Conservation (phyloP, 1,140 invertebrate species). For the Papilio polytes region DNA sequence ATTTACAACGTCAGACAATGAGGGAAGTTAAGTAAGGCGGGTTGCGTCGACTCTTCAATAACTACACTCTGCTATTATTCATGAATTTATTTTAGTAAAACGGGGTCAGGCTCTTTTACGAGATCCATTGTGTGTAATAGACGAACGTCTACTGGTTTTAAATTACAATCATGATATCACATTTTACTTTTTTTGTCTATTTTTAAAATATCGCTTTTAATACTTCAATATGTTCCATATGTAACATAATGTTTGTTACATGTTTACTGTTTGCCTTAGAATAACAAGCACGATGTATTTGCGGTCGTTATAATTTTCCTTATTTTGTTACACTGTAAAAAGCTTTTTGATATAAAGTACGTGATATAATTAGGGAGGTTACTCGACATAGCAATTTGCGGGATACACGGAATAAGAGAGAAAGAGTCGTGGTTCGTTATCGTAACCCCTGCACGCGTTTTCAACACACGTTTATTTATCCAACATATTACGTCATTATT, state of each 20-base stretch:
- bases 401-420: neutral
- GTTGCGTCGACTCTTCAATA: slow-evolving; percentile 22
- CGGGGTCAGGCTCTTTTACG: slow-evolving; percentile 19
- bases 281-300: neutral
- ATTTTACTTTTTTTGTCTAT: neutral
- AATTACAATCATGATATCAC: neutral
- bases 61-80: slow-evolving; percentile 21
- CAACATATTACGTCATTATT: slow-evolving; percentile 8
- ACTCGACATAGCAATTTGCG: slow-evolving; percentile 20
- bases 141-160: slow-evolving; percentile 4
- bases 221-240: neutral
- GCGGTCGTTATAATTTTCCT: slow-evolving; percentile 1
- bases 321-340: neutral
- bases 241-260: neutral
- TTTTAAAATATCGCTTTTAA: neutral
- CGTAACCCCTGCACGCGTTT: neutral
- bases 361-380: slow-evolving; percentile 6
- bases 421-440: slow-evolving; percentile 21
- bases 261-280: neutral
- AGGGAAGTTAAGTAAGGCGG: neutral
- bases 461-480: neutral
- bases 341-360: neutral
- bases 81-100: slow-evolving; percentile 27
- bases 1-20: slow-evolving; percentile 8
- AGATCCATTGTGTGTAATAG: slow-evolving; percentile 23